Evolutionary conservation across 2,888 invertebrate genomes (phyloP).

Genomic region (Sericinus montela): DNA sequence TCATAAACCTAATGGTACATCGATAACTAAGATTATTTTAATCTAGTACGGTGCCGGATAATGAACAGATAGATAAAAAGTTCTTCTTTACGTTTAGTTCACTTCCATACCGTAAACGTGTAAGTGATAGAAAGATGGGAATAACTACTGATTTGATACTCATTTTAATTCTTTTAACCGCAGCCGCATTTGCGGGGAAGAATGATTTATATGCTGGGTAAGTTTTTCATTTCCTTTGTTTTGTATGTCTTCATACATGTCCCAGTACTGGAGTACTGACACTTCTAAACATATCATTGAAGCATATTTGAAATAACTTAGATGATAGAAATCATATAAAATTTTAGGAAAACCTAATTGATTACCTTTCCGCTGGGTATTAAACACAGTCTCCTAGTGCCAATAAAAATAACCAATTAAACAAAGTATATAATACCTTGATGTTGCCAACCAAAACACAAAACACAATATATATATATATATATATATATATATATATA

Average conservation of each 20-base stretch:
- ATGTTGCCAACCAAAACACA: no score
- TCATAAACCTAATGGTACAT: conserved; percentile 5
- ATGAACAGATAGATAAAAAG: background rate
- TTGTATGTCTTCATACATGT: background rate
- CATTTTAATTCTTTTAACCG: background rate
- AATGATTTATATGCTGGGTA: conserved; percentile 24
- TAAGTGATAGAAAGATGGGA: background rate
- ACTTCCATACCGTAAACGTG: background rate
- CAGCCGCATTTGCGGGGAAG: conserved; percentile 17
- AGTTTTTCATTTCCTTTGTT: background rate
- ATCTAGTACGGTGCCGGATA: background rate
- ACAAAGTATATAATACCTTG: no score
- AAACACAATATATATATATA: no score
- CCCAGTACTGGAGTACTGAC: background rate
- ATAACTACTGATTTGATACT: background rate
- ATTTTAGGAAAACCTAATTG: no score
- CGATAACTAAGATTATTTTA: background rate
- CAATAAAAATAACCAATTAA: no score
- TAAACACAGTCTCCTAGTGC: no score
- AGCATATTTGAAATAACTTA: no score
- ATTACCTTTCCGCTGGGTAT: no score
- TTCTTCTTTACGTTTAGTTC: background rate
- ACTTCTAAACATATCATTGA: background rate
- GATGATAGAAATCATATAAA: no score
- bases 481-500: no score